Evolutionary conservation across 2,888 invertebrate species (phyloP).

Genomic region (Panorpa germanica): DNA sequence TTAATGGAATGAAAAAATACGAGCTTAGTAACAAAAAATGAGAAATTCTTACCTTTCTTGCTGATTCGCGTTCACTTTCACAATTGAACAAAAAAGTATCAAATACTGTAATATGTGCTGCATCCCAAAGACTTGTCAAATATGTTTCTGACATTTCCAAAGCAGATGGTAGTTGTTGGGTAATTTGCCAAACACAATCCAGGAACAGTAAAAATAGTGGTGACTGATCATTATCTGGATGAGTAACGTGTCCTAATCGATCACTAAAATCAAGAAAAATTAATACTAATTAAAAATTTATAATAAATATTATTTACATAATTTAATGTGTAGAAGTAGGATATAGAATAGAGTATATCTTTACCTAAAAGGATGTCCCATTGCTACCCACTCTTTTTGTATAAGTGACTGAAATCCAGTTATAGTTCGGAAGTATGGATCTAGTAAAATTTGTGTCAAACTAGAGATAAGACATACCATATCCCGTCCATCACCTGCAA

Average conservation of each 20-base stretch:
- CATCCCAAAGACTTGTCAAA: conserved; percentile 83
- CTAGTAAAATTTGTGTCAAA: conserved; percentile 70
- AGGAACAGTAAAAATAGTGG: conserved; percentile 82
- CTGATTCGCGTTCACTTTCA: conserved; percentile 52
- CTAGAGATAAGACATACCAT: conserved; percentile 73
- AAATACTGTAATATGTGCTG: conserved; percentile 70
- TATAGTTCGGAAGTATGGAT: conserved; percentile 65
- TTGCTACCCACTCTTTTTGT: conserved; percentile 87
- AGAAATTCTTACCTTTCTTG: conserved; percentile 36
- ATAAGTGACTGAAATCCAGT: conserved; percentile 77
- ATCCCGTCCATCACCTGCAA: conserved; percentile 68
- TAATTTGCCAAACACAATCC: conserved; percentile 85
- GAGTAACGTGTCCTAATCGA: conserved; percentile 46
- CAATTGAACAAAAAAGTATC: conserved; percentile 88
- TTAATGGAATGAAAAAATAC: background rate
- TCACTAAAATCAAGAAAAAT: conserved; percentile 15
- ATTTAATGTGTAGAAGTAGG: conserved; percentile 15
- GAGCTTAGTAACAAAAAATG: background rate
- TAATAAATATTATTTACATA: conserved; percentile 1
- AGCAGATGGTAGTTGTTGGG: conserved; percentile 69
- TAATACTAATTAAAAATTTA: conserved; percentile 5
- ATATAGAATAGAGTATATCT: conserved; percentile 9
- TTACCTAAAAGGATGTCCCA: conserved; percentile 72
- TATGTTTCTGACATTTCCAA: conserved; percentile 90
- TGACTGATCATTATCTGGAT: conserved; percentile 42